These are phyloP conservation scores for Drosophila sucinea DNA, from an alignment of 1,140 invertebrate genomes.

Conservation along the genomic window DNA sequence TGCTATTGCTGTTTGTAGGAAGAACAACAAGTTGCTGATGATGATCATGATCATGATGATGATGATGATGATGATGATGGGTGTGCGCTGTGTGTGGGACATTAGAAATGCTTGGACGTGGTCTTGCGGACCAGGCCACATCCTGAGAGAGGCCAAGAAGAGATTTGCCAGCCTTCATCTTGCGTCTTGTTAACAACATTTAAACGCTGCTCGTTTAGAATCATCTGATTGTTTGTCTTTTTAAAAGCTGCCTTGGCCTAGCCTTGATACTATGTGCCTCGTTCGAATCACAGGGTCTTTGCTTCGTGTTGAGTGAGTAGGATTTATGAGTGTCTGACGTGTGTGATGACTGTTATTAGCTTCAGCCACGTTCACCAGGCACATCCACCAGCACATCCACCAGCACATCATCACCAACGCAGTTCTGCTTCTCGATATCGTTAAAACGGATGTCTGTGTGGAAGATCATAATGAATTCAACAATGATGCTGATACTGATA, in stretches of 20 bases:
- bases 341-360: conserved; percentile 83
- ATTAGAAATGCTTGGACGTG: conserved; percentile 54
- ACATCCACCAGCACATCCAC: conserved; percentile 22
- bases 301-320: conserved; percentile 69
- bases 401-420: conserved; percentile 28
- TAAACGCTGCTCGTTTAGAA: conserved; percentile 80
- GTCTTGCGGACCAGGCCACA: conserved; percentile 24
- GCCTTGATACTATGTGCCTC: conserved; percentile 42
- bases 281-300: conserved; percentile 1
- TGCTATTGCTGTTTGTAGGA: conserved; percentile 16
- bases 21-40: conserved; percentile 44
- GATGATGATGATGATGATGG: conserved; percentile 28
- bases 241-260: conserved; percentile 23
- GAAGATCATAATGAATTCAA: conserved; percentile 30
- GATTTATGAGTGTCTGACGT: conserved; percentile 82
- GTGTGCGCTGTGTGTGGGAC: conserved; percentile 71
- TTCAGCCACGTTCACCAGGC: conserved; percentile 37
- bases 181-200: conserved; percentile 71
- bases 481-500: conserved; percentile 1
- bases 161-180: neutral
- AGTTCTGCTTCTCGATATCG: conserved; percentile 26
- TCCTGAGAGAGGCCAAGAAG: conserved; percentile 12
- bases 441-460: conserved; percentile 57
- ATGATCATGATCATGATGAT: conserved; percentile 30
- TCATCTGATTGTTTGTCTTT: conserved; percentile 51